Conservation (phyloP, 2,797 vertebrate genomes). For the Gymnothorax reevesii region DNA sequence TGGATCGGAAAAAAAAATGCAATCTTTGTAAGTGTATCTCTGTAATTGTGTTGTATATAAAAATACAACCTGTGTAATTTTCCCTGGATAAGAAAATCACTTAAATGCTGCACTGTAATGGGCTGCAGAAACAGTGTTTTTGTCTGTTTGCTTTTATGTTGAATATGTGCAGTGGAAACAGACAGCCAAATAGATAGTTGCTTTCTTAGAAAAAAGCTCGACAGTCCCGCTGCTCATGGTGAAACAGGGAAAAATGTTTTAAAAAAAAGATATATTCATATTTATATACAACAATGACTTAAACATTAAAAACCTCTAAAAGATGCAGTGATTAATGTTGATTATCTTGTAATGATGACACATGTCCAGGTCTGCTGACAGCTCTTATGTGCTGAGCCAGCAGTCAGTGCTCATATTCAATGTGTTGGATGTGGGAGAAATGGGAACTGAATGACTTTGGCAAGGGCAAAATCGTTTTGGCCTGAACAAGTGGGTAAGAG, state of each 20-base stretch:
- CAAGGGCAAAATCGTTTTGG: no score
- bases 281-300: no score
- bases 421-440: no score
- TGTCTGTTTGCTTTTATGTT: background rate
- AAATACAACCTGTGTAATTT: background rate
- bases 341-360: no score
- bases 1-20: background rate
- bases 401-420: no score
- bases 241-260: background rate
- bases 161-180: background rate
- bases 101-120: conserved; percentile 2
- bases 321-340: no score
- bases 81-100: background rate
- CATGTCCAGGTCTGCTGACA: no score
- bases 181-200: background rate
- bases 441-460: no score
- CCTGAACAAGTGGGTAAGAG: no score
- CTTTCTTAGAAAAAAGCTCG: background rate
- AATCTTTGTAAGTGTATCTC: conserved; percentile 1
- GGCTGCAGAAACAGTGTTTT: background rate
- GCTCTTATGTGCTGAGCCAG: no score
- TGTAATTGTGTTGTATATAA: background rate
- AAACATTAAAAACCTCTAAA: no score
- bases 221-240: background rate
- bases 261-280: background rate